Conservation (phyloP, 1,140 invertebrate species). For the Drosophila gunungcola region DNA sequence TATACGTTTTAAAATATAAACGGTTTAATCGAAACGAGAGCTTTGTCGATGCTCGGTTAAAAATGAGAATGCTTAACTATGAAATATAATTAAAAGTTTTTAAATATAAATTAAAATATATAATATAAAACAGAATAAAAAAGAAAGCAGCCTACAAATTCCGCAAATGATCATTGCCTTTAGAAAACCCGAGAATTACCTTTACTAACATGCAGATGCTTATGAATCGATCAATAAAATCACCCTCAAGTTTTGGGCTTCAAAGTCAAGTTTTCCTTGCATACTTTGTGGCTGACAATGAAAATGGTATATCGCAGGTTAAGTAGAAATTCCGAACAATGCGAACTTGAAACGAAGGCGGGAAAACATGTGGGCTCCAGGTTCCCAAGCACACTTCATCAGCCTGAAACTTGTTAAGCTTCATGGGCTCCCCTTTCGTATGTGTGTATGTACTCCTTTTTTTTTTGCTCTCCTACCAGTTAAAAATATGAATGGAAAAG, state of each 20-base stretch:
- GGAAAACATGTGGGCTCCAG: neutral
- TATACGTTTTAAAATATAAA: no score
- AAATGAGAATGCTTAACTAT: no score
- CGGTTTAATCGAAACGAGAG: neutral
- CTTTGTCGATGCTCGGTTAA: neutral
- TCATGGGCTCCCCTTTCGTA: neutral
- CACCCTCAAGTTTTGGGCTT: neutral
- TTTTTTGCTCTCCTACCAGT: neutral
- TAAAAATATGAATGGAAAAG: neutral
- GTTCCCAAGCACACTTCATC: constrained; percentile 26
- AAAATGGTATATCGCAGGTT: neutral
- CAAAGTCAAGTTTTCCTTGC: neutral
- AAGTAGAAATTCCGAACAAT: neutral
- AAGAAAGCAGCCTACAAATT: constrained; percentile 1
- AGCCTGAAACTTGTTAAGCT: constrained; percentile 14
- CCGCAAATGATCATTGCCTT: neutral
- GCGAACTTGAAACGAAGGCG: constrained; percentile 23
- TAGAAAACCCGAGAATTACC: neutral
- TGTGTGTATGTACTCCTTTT: neutral
- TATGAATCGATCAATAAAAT: constrained; percentile 15
- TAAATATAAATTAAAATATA: no score
- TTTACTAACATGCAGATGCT: constrained; percentile 26
- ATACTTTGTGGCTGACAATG: constrained; percentile 14
- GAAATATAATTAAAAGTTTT: no score
- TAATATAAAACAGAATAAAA: neutral